A percentile compares a stretch with the other conserved stretches of the same genome.
Conservation (phyloP, 2,113 vertebrate genomes). For the Motacilla tschutschensis region DNA sequence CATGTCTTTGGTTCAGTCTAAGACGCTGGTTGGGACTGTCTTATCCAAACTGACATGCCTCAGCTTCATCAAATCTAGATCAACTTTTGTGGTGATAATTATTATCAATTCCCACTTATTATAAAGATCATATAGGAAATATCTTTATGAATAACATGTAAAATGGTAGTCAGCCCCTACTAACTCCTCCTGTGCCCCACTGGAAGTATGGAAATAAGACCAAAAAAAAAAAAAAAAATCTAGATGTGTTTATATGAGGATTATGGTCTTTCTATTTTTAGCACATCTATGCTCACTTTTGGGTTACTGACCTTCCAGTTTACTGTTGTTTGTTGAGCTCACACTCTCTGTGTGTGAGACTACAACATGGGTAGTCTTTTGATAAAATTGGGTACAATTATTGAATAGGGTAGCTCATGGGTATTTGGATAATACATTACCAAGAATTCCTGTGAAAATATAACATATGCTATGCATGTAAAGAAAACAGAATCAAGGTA, state of each 20-base stretch:
- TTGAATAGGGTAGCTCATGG: not conserved
- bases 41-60: not conserved
- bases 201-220: not conserved
- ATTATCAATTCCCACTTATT: not conserved
- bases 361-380: not conserved
- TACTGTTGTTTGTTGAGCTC: not conserved
- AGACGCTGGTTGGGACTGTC: not conserved
- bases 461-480: not conserved
- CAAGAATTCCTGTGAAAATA: not conserved
- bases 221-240: not conserved
- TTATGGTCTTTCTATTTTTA: not conserved
- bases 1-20: not conserved
- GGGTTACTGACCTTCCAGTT: not conserved
- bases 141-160: not conserved
- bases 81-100: not conserved
- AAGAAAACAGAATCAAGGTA: not conserved
- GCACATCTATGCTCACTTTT: not conserved
- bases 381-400: not conserved
- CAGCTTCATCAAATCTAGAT: not conserved
- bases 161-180: not conserved
- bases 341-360: too few relatives aligned
- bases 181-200: not conserved
- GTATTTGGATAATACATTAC: not conserved
- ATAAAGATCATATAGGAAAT: not conserved
- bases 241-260: fast-evolving